These are phyloP conservation scores for Trochalopteron elliotii DNA, from an alignment of 2,113 vertebrate genomes.

Conservation along the genomic window DNA sequence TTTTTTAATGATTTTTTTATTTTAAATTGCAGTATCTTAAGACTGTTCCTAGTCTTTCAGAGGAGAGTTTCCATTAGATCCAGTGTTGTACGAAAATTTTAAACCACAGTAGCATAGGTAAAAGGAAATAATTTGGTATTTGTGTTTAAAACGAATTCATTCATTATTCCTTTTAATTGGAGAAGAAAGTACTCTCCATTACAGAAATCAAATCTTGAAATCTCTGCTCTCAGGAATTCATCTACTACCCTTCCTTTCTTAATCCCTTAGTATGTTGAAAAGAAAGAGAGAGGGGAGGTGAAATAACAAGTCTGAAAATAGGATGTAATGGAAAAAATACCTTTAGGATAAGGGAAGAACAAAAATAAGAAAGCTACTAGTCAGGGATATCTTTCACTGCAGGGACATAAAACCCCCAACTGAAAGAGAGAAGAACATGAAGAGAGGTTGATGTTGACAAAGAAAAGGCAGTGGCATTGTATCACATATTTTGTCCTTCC, in stretches of 20 bases:
- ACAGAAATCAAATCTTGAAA: not conserved
- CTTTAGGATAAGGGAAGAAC: not conserved
- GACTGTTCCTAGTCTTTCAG: not conserved
- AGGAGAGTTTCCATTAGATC: not conserved
- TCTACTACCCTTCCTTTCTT: not conserved
- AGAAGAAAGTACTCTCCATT: not conserved
- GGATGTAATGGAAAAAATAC: not conserved
- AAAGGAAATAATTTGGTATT: not conserved
- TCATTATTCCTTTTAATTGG: conserved; percentile 11
- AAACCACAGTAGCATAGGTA: not conserved
- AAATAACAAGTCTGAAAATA: not conserved
- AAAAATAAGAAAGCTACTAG: not conserved
- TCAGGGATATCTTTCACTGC: not conserved
- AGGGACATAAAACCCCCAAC: not conserved
- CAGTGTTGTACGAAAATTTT: not conserved
- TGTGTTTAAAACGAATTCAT: not conserved
- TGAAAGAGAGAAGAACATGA: not conserved
- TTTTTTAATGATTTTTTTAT: not conserved
- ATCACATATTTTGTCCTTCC: not conserved
- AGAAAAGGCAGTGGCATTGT: not conserved
- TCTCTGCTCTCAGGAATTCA: not conserved
- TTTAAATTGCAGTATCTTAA: not conserved
- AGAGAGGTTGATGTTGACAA: not conserved
- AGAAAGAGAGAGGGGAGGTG: not conserved
- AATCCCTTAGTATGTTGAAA: not conserved